Base-by-base conservation (phyloP, 2,888 invertebrate species). In the Hymenopus coronatus region DNA sequence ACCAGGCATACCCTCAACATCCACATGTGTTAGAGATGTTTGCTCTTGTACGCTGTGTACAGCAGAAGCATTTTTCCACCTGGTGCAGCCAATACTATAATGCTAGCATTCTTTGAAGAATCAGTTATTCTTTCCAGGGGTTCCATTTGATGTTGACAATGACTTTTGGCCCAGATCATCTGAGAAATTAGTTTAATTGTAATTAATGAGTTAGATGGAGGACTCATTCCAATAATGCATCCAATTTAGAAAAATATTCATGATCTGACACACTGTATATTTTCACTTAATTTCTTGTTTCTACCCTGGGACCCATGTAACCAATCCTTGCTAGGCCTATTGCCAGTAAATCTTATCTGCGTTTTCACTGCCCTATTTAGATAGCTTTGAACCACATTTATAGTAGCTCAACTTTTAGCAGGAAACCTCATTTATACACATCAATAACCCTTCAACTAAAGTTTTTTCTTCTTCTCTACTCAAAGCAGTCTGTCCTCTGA, bases 61-160 rank as follows among this genome's bases (percentile, higher is more conserved):
- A 91, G 92, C n/a, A 92, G 92, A n/a, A 92, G 90, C 27, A 92
- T 88, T 84, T 90, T 89, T n/a, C 93, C 92, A 82, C 88, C 89
- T 28, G 92, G 92, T 88, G 91, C 91, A 33, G 91, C 92, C 83
- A 92, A 90, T 89, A 92, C 91, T 92, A 92, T 93, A 15, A 93
- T 89, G n/a, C 91, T 89, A 81, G 89, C 90, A 27, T 90, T 90
- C 90, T 91, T 91, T 0, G 91, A 89, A 82, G 90, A 90, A 89
- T 92, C 91, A 30, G 90, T 91, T 82, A 92, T 83, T 15, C 90
- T 88, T 90, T 91, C n/a, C n/a, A 91, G 1, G 90, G 91, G 90
- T 85, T 91, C 91, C 9, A 89, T 83, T 33, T 89, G 90, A 84
- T 90, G 86, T 88, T 85, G n/a, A n/a, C 89, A 20, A 90, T 84